Conservation (phyloP, 2,888 invertebrate genomes). For the Acanthosepion lycidas region DNA sequence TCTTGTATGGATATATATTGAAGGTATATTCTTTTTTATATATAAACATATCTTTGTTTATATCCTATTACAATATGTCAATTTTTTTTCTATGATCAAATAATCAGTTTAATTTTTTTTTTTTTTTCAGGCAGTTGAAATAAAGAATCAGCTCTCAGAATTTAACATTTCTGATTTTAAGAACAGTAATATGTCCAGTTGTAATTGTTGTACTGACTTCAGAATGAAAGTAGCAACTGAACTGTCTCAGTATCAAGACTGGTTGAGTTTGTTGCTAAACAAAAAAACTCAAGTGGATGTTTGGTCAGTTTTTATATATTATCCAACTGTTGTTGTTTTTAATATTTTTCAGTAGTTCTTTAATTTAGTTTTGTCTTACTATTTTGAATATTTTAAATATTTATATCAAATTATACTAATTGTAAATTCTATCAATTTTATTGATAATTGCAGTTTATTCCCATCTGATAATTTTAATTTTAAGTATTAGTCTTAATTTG, state of each 20-base stretch:
- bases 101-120: not conserved
- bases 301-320: not conserved
- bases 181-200: not conserved
- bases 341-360: too few relatives aligned
- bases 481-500: too few relatives aligned
- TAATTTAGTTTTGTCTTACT: too few relatives aligned
- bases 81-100: not conserved
- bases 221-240: not conserved
- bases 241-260: constrained; percentile 38
- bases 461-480: too few relatives aligned
- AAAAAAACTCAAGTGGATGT: not conserved
- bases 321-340: not conserved
- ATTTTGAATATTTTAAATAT: too few relatives aligned
- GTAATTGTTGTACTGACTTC: not conserved
- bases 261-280: constrained; percentile 34
- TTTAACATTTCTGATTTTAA: not conserved
- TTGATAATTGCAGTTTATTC: too few relatives aligned
- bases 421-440: too few relatives aligned
- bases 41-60: not conserved
- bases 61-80: not conserved
- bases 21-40: too few relatives aligned
- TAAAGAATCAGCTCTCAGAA: constrained; percentile 34
- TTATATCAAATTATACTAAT: too few relatives aligned
- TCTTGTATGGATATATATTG: too few relatives aligned
- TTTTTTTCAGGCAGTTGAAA: constrained; percentile 2